Evolutionary conservation across 2,113 vertebrate genomes (phyloP).

Genomic region (Strix uralensis): DNA sequence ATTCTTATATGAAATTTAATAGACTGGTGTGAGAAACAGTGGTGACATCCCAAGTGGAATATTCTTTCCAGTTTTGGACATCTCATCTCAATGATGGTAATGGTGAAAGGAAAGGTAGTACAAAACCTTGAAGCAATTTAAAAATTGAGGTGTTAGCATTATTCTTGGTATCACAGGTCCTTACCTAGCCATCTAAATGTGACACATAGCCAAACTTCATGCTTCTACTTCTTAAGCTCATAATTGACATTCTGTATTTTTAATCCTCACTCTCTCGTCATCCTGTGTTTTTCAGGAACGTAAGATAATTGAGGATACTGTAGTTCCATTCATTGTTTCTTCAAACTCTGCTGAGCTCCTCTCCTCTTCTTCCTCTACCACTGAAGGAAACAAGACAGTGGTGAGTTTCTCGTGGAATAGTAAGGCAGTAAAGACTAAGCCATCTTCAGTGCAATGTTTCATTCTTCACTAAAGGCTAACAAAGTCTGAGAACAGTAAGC

Average conservation of each 20-base stretch:
- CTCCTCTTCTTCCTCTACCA: conserved; percentile 66
- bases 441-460: not conserved
- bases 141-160: not conserved
- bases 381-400: conserved; percentile 64
- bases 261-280: not conserved
- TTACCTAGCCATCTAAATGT: not conserved
- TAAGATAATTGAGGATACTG: conserved; percentile 92
- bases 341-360: conserved; percentile 77
- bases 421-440: not conserved
- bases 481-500: not conserved
- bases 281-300: conserved; percentile 78
- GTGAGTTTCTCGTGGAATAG: conserved; percentile 37
- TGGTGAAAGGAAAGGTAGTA: not conserved
- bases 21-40: not conserved
- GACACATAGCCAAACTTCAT: not conserved
- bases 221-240: not conserved
- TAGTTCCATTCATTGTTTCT: conserved; percentile 85
- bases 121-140: not conserved
- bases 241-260: not conserved
- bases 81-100: not conserved
- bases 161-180: not conserved
- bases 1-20: not conserved
- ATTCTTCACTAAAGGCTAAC: not conserved
- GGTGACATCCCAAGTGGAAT: not conserved
- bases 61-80: not conserved